A percentile compares a stretch with the other conserved stretches of the same genome.
These are phyloP conservation scores for Sebastes hubbsi DNA, from an alignment of 2,797 vertebrate species.

Conservation along the genomic window DNA sequence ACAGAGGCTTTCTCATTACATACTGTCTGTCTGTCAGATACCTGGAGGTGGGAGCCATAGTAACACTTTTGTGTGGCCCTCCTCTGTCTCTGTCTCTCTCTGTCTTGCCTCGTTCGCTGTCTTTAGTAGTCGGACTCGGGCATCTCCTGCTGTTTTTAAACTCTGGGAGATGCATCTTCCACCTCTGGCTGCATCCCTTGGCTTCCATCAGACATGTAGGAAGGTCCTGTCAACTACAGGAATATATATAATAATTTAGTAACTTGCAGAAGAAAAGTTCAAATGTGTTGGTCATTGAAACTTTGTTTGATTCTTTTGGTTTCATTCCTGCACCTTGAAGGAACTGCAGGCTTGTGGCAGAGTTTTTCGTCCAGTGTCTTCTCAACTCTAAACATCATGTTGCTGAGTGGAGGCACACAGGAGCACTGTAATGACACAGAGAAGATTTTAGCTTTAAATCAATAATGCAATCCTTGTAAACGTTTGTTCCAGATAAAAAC, in stretches of 20 bases:
- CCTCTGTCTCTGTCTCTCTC: background rate
- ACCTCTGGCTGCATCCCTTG: conserved; percentile 35
- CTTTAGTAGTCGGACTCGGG: background rate
- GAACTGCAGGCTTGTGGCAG: background rate
- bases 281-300: background rate
- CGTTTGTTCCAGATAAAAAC: background rate
- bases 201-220: conserved; percentile 54
- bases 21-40: conserved; percentile 69
- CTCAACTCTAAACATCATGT: conserved; percentile 63
- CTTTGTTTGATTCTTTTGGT: background rate
- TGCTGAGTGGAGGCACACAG: background rate
- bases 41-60: conserved; percentile 65
- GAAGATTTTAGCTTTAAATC: too few relatives aligned
- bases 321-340: conserved; percentile 4
- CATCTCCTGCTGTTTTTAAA: conserved; percentile 5
- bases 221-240: conserved; percentile 65
- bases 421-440: too few relatives aligned
- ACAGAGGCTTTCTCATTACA: conserved; percentile 61
- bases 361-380: background rate
- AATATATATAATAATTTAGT: background rate
- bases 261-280: background rate
- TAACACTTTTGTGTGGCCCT: conserved; percentile 36
- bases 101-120: background rate
- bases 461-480: background rate
- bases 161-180: conserved; percentile 37